A percentile compares a stretch with the other conserved stretches of the same genome.
phyloP scores from a whole-genome alignment of 2,888 invertebrate species.

The Eupithecia exiguata region DNA sequence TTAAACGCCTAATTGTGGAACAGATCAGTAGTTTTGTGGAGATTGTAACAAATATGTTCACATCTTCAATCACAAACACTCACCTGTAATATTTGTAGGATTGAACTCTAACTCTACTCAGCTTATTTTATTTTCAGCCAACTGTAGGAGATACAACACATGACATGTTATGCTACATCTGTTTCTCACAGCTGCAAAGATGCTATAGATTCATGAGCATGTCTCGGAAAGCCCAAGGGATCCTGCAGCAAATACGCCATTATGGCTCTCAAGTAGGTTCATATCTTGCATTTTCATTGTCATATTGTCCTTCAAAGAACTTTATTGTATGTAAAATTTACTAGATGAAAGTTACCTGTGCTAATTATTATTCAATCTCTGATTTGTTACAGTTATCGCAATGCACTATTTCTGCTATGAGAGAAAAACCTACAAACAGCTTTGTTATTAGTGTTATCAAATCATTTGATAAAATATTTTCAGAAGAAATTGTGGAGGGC shows the following conservation, averaged over 20 bases:
- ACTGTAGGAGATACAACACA: slow-evolving; percentile 7
- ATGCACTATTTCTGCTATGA: slow-evolving; percentile 6
- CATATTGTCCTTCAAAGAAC: not conserved
- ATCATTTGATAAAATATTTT: slow-evolving; percentile 5
- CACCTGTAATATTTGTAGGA: not conserved
- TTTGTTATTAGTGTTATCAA: slow-evolving; percentile 9
- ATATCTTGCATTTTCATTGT: not conserved
- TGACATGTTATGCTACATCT: slow-evolving; percentile 28
- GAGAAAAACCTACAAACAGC: slow-evolving; percentile 2
- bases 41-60: not conserved
- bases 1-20: not conserved
- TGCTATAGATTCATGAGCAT: slow-evolving; percentile 25
- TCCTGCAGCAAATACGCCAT: slow-evolving; percentile 7
- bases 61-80: not conserved
- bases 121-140: slow-evolving; percentile 17
- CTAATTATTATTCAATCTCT: not conserved
- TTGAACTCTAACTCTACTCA: not conserved
- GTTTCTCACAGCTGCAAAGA: slow-evolving; percentile 30
- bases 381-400: slow-evolving; percentile 24
- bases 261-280: slow-evolving; percentile 16
- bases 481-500: not conserved
- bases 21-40: not conserved
- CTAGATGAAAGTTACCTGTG: not conserved
- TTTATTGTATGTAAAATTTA: not conserved
- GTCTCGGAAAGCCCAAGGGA: slow-evolving; percentile 18